Evolutionary conservation across 2,888 invertebrate genomes (phyloP).

Genomic region (Gonocerus acuteangulatus): DNA sequence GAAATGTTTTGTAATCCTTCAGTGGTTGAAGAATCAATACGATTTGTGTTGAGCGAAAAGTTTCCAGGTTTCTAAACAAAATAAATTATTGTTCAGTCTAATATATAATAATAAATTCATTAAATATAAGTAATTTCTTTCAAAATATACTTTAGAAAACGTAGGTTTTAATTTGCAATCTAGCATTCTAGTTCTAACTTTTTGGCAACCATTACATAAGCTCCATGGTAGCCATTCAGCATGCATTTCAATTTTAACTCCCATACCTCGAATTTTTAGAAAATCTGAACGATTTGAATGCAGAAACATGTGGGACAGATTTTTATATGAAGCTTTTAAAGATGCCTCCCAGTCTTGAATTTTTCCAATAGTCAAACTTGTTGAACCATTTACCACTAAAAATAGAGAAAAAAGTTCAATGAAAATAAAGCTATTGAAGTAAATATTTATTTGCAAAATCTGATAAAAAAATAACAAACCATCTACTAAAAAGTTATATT

Average conservation of each 20-base stretch:
- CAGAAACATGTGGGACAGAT: constrained; percentile 11
- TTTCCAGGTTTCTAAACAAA: no score
- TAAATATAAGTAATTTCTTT: no score
- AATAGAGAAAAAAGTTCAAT: not conserved
- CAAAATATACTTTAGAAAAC: not conserved
- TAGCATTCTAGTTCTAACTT: constrained; percentile 45
- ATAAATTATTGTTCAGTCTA: no score
- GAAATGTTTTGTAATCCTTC: not conserved
- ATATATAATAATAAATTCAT: no score
- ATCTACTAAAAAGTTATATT: constrained; percentile 23
- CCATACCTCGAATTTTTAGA: not conserved
- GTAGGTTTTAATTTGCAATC: constrained; percentile 47
- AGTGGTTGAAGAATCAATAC: no score
- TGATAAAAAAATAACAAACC: no score
- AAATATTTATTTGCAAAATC: no score
- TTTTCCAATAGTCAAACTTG: constrained; percentile 2
- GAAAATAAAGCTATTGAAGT: no score
- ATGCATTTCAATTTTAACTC: constrained; percentile 37
- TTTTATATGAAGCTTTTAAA: not conserved
- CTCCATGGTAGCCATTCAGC: constrained; percentile 51
- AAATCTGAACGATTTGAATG: constrained; percentile 3
- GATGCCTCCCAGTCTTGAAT: constrained; percentile 5
- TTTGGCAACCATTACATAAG: constrained; percentile 49
- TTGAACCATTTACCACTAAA: not conserved
- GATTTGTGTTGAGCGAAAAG: no score